A percentile compares a stretch with the other conserved stretches of the same genome.
Evolutionary conservation across 2,888 invertebrate species (phyloP).

Genomic region (Acanthosepion lycidas): DNA sequence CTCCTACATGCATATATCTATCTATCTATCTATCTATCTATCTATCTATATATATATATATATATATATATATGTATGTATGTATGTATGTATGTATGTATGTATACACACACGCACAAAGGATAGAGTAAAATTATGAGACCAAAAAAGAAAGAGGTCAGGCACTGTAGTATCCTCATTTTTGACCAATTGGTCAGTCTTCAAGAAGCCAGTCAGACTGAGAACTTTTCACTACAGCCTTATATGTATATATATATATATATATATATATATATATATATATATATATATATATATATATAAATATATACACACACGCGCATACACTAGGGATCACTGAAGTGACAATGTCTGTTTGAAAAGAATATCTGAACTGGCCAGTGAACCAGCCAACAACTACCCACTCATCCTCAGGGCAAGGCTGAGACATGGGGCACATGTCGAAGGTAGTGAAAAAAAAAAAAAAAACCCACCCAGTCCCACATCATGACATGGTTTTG

Average conservation of each 20-base stretch:
- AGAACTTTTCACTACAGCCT: background rate
- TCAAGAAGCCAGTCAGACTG: too few relatives aligned
- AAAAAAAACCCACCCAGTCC: background rate
- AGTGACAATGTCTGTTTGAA: background rate
- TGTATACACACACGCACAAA: too few relatives aligned
- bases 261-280: background rate
- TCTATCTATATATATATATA: too few relatives aligned
- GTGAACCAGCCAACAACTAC: background rate
- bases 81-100: too few relatives aligned
- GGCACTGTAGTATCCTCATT: too few relatives aligned
- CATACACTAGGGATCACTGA: background rate
- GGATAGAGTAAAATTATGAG: too few relatives aligned
- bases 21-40: too few relatives aligned
- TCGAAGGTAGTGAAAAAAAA: background rate
- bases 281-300: background rate
- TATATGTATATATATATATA: background rate
- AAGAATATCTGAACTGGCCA: slow-evolving; percentile 33
- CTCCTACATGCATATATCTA: too few relatives aligned
- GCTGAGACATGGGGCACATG: background rate
- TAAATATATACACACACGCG: background rate
- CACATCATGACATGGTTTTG: slow-evolving; percentile 17
- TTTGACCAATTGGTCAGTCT: too few relatives aligned
- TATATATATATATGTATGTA: too few relatives aligned
- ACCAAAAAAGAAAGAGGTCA: too few relatives aligned
- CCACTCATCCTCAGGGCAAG: background rate